Evolutionary conservation across 2,113 vertebrate genomes (phyloP), one percentile per base, ranked within the genome.

Genomic region (Catharus fuscescens): DNA sequence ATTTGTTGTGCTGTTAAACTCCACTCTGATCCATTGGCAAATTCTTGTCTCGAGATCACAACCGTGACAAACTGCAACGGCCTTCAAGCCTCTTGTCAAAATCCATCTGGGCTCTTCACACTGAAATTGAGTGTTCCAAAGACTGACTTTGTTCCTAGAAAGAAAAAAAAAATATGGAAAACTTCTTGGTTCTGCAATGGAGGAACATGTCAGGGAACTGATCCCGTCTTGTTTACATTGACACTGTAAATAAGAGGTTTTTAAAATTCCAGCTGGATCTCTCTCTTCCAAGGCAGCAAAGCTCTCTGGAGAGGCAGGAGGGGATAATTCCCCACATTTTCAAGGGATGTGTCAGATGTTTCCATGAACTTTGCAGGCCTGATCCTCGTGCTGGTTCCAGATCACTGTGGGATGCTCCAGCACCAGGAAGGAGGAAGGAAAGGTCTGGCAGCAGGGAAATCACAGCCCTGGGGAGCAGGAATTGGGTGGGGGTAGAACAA

Each of bases 91-190:
- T 8, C 17, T 19, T 69, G 79, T 91, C 93, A 94, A 81, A 87
- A 89, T 60, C 73, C 9, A 15, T 44, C 90, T 77, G 93, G 93
- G 65, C 50, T 29, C 74, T 29, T 34, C 57, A 44, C 0, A 0
- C 62, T 77, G 59, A 23, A 91, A 32, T 12, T 24, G 71, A 88
- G 31, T 10, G n/a, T 83, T 93, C 71, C 86, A 80, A 54, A 74
- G 47, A 48, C 18, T 45, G 64, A 53, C 25, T 86, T 88, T 44
- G 61, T 65, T 94, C 88, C 62, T 90, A 34, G 85, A 95, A 91
- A 85, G 73, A 78, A 47, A 71, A 26, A 34, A 59, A 17, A 2
- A 48, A 26, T 14, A 25, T 31, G 48, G 65, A 57, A 53, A 70
- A 74, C 17, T 56, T 70, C 25, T 66, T 52, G 57, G 34, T 61